These are phyloP conservation scores for Drosophila tsacasi DNA, from an alignment of 1,140 invertebrate genomes.

Conservation along the genomic window DNA sequence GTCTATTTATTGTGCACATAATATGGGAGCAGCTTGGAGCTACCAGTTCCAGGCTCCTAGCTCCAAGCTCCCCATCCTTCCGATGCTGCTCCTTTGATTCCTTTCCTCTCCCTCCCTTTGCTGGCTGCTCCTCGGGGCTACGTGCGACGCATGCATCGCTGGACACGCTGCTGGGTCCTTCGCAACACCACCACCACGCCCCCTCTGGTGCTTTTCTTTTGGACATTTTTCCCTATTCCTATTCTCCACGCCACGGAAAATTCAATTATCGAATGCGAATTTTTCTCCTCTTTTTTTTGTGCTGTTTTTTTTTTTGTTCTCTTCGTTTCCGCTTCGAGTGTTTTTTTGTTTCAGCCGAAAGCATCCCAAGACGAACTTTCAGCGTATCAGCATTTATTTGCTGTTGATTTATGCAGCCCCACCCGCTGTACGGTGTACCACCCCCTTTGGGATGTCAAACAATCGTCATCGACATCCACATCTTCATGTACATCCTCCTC, in stretches of 20 bases:
- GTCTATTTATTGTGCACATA: slow-evolving; percentile 85
- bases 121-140: slow-evolving; percentile 68
- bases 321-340: slow-evolving; percentile 79
- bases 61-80: slow-evolving; percentile 1
- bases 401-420: slow-evolving; percentile 80
- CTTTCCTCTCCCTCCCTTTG: slow-evolving; percentile 5
- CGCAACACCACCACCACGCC: slow-evolving; percentile 3
- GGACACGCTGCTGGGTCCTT: slow-evolving; percentile 67
- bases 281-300: slow-evolving; percentile 74
- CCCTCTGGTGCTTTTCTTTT: slow-evolving; percentile 21
- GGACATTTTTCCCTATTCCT: slow-evolving; percentile 51
- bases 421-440: neutral
- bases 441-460: slow-evolving; percentile 41
- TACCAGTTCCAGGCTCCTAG: slow-evolving; percentile 1
- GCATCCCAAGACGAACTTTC: slow-evolving; percentile 76
- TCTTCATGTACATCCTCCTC: slow-evolving; percentile 18
- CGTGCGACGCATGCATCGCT: slow-evolving; percentile 82
- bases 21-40: slow-evolving; percentile 76
- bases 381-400: slow-evolving; percentile 85
- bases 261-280: slow-evolving; percentile 85
- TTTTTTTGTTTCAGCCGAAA: slow-evolving; percentile 79
- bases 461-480: slow-evolving; percentile 41
- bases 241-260: slow-evolving; percentile 67
- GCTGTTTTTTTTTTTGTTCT: slow-evolving; percentile 50
- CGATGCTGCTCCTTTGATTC: slow-evolving; percentile 30